Conservation (phyloP, 2,888 invertebrate genomes). For the Drepana falcataria region DNA sequence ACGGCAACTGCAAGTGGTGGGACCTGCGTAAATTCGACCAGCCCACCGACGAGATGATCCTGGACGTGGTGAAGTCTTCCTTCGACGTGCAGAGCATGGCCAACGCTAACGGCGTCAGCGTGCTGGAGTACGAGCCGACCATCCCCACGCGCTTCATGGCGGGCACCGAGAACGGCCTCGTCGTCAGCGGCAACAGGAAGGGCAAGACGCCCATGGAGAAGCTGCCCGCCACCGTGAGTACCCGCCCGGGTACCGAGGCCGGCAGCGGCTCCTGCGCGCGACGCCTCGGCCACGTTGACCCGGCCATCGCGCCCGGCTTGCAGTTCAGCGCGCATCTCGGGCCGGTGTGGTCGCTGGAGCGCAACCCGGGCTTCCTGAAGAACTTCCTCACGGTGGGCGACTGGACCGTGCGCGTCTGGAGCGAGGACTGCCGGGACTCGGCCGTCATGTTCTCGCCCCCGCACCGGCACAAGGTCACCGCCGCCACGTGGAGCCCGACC, state of each 20-base stretch:
- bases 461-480: slow-evolving; percentile 81
- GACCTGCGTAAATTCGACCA: slow-evolving; percentile 81
- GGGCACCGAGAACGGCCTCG: slow-evolving; percentile 82
- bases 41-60: slow-evolving; percentile 81
- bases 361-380: slow-evolving; percentile 95
- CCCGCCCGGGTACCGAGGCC: too few relatives aligned
- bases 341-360: slow-evolving; percentile 89
- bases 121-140: slow-evolving; percentile 84
- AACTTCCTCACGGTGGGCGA: slow-evolving; percentile 96
- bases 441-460: slow-evolving; percentile 92
- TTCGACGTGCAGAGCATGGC: slow-evolving; percentile 73
- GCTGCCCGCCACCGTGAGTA: slow-evolving; percentile 74
- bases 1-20: slow-evolving; percentile 92
- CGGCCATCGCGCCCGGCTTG: too few relatives aligned
- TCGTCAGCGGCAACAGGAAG: slow-evolving; percentile 84
- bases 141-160: slow-evolving; percentile 86
- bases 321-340: slow-evolving; percentile 86
- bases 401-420: slow-evolving; percentile 95
- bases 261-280: too few relatives aligned
- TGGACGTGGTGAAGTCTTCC: slow-evolving; percentile 80
- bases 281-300: too few relatives aligned
- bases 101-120: slow-evolving; percentile 78
- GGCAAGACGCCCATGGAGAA: slow-evolving; percentile 83
- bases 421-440: slow-evolving; percentile 95
- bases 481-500: slow-evolving; percentile 91